Conservation (phyloP, 2,113 vertebrate genomes). For the Lontra canadensis region DNA sequence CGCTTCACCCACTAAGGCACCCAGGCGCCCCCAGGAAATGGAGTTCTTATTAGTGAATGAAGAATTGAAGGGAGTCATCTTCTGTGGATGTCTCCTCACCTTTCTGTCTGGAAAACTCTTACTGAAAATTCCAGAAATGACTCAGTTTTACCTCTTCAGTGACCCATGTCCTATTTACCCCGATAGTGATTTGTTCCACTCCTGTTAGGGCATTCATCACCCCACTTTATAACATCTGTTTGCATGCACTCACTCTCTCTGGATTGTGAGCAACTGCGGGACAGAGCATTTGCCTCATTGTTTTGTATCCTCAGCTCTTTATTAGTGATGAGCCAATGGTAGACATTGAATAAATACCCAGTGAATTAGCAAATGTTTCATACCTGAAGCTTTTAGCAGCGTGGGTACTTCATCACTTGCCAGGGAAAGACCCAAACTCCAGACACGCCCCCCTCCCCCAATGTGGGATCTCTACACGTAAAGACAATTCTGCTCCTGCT, state of each 20-base stretch:
- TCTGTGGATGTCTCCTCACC: neutral
- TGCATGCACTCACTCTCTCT: neutral
- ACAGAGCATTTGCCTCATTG: neutral
- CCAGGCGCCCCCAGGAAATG: neutral
- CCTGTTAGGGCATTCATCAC: neutral
- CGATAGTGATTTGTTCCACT: neutral
- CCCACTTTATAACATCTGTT: neutral
- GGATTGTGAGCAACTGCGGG: neutral
- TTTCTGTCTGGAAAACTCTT: neutral
- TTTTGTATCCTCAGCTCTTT: neutral
- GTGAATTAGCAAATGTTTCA: neutral
- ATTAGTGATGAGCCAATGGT: neutral
- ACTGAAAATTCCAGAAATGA: neutral
- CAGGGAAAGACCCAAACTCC: neutral
- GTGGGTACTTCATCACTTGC: neutral
- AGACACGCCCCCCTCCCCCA: rapidly evolving
- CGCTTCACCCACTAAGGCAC: neutral
- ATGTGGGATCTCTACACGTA: neutral
- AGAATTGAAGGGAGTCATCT: neutral
- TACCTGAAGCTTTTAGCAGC: neutral
- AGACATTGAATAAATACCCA: neutral
- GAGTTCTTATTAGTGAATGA: neutral
- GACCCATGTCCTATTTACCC: neutral
- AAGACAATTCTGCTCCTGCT: neutral
- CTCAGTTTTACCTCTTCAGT: neutral